Evolutionary conservation across 2,797 vertebrate species (phyloP).

Genomic region (Brachyalestes nurse): DNA sequence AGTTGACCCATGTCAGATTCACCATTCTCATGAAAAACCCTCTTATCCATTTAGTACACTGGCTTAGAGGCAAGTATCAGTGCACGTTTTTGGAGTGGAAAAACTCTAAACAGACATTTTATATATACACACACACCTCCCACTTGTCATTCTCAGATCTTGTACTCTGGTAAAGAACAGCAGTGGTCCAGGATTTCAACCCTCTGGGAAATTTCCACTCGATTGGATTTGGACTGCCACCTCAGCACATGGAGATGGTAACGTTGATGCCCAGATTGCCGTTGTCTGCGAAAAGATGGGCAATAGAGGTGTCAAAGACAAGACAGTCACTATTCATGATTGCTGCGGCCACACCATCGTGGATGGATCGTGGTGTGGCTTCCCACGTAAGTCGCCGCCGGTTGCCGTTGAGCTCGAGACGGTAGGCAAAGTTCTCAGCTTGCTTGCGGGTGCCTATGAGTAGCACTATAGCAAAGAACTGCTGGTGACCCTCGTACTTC

Average conservation of each 20-base stretch:
- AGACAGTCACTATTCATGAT: conserved; percentile 85
- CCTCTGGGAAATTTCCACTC: background rate
- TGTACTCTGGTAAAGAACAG: conserved; percentile 18
- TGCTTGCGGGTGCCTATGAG: conserved; percentile 83
- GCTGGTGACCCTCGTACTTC: conserved; percentile 81
- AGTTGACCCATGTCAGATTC: conserved; percentile 1
- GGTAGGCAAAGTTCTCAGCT: conserved; percentile 82
- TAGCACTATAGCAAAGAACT: conserved; percentile 84
- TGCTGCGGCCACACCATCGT: conserved; percentile 80
- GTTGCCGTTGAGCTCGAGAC: conserved; percentile 82
- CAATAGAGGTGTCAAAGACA: conserved; percentile 82
- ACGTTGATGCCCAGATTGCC: conserved; percentile 84
- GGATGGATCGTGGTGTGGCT: conserved; percentile 82
- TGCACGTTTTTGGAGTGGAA: conserved; percentile 12
- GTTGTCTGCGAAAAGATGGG: conserved; percentile 82
- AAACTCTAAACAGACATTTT: conserved; percentile 40
- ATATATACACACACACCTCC: conserved; percentile 51
- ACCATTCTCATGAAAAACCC: conserved; percentile 1
- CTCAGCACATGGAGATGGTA: conserved; percentile 84
- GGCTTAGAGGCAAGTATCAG: conserved; percentile 28
- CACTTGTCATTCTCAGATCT: conserved; percentile 11
- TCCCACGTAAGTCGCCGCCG: conserved; percentile 84
- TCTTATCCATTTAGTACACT: conserved; percentile 23
- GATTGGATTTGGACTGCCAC: conserved; percentile 25
- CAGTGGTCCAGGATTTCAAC: conserved; percentile 19